Percentiles rank a stretch among this genome's conserved stretches.
Conservation (phyloP, 2,113 vertebrate genomes). For the Psittacara wagleri region DNA sequence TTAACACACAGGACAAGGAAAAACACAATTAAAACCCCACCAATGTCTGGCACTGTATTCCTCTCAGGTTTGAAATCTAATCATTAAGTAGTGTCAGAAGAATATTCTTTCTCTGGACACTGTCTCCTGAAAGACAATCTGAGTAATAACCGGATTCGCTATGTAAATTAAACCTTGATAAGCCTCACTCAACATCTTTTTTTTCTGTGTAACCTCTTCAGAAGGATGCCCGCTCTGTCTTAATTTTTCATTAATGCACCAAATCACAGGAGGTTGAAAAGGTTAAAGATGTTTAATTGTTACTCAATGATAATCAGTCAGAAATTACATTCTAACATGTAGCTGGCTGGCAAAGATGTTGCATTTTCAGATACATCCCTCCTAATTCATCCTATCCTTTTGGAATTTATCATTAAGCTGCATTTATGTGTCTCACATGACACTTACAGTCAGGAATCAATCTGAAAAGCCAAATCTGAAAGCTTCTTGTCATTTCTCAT, state of each 20-base stretch:
- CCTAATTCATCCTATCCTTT: neutral
- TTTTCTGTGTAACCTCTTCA: neutral
- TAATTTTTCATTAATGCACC: slow-evolving; percentile 51
- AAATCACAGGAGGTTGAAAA: slow-evolving; percentile 57
- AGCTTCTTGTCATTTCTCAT: slow-evolving; percentile 9
- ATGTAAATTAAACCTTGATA: slow-evolving; percentile 19
- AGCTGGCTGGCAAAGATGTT: neutral
- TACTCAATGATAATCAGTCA: slow-evolving; percentile 50
- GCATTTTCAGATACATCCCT: neutral
- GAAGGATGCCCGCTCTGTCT: neutral
- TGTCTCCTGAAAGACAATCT: neutral
- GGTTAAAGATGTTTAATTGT: slow-evolving; percentile 71
- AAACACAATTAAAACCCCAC: neutral
- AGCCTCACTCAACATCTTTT: neutral
- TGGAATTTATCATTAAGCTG: slow-evolving; percentile 23
- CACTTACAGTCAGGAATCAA: neutral
- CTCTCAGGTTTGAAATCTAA: neutral
- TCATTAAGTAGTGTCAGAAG: neutral
- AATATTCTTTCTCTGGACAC: neutral
- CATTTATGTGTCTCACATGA: neutral
- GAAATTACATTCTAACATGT: slow-evolving; percentile 3
- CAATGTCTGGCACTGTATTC: neutral
- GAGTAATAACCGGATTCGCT: neutral
- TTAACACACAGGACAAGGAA: neutral
- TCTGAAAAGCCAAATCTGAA: slow-evolving; percentile 18